Base-by-base conservation (phyloP, 2,797 vertebrate genomes). In the Apogon talboti region DNA sequence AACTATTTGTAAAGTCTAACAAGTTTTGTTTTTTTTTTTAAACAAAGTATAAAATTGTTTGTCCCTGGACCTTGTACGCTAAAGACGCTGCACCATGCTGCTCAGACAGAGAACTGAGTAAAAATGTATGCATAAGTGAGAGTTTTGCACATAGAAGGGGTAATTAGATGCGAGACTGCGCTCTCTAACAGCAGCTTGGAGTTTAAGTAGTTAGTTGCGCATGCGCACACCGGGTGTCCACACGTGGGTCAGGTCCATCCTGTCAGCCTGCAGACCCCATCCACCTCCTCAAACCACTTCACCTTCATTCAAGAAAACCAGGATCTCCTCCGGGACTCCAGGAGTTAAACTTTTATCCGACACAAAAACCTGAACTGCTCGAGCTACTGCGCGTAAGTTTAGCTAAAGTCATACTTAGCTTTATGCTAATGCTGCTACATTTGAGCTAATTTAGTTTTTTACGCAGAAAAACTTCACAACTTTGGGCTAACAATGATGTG, bases 191-290 rank as follows among this genome's bases (percentile, higher is more conserved):
- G 19, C 19, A 28, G 24, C 24, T 28, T 28, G 24, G 24, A 28
- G 3, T 28, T 28, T 28, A 3, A 21, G 6, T 14, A 1, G 0
- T 6, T 4, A 1, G 0, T 1, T 5, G 76, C 89, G 87, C 89
- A 88, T 90, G 88, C 89, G 89, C 61, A 43, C 3, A 15, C 0
- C 1, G n/a, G 57, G 10, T 7, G 18, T 7, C 38, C 78, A 42
- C 85, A 74, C 63, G 79, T 83, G 87, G 43, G 71, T 33, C 13
- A 13, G 15, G 48, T 71, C 58, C 28, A 7, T 51, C 6, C 61
- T 35, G 6, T 49, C 50, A 13, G 35, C 24, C 45, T 18, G 45
- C 54, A 28, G 61, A 61, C 24, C 1, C 43, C 15, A 7, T 1
- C 30, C 13, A 11, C 11, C 40, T 28, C 11, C 40, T 28, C 5